Percentiles rank a stretch among this genome's conserved stretches.
These are phyloP conservation scores for Poeciliopsis paucimaculata DNA, from an alignment of 2,797 vertebrate species.

Conservation along the genomic window DNA sequence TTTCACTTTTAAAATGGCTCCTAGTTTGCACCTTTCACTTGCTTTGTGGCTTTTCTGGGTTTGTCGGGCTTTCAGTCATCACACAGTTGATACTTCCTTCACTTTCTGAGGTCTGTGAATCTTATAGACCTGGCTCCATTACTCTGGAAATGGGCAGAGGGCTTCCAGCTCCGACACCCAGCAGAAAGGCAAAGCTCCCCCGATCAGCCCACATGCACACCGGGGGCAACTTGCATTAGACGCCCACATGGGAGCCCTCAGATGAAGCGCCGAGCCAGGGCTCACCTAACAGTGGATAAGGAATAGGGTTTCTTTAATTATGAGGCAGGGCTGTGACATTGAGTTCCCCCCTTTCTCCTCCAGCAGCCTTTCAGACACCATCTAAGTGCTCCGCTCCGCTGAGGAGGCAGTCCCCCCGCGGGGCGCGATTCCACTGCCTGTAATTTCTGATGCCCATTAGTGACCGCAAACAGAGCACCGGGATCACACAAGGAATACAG, in stretches of 20 bases:
- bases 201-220: slow-evolving; percentile 70
- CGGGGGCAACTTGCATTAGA: slow-evolving; percentile 73
- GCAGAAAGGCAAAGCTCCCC: slow-evolving; percentile 66
- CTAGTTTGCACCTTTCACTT: slow-evolving; percentile 36
- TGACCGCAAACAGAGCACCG: slow-evolving; percentile 81
- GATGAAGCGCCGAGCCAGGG: slow-evolving; percentile 63
- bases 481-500: slow-evolving; percentile 74
- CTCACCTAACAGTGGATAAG: slow-evolving; percentile 80
- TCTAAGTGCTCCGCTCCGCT: slow-evolving; percentile 80
- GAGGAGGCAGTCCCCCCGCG: slow-evolving; percentile 78
- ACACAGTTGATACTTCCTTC: slow-evolving; percentile 57
- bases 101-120: slow-evolving; percentile 51
- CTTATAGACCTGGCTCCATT: slow-evolving; percentile 52
- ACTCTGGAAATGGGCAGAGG: slow-evolving; percentile 64
- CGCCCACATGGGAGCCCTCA: slow-evolving; percentile 70
- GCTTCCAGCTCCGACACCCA: slow-evolving; percentile 63
- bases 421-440: slow-evolving; percentile 77
- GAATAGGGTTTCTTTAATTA: slow-evolving; percentile 84
- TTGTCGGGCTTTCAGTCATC: slow-evolving; percentile 48
- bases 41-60: slow-evolving; percentile 52
- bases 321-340: slow-evolving; percentile 78
- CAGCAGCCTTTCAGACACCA: slow-evolving; percentile 77
- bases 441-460: slow-evolving; percentile 84
- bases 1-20: slow-evolving; percentile 59
- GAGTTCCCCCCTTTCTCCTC: slow-evolving; percentile 71